These are phyloP conservation scores for Eurois occulta DNA, from an alignment of 2,888 invertebrate species.

Conservation along the genomic window DNA sequence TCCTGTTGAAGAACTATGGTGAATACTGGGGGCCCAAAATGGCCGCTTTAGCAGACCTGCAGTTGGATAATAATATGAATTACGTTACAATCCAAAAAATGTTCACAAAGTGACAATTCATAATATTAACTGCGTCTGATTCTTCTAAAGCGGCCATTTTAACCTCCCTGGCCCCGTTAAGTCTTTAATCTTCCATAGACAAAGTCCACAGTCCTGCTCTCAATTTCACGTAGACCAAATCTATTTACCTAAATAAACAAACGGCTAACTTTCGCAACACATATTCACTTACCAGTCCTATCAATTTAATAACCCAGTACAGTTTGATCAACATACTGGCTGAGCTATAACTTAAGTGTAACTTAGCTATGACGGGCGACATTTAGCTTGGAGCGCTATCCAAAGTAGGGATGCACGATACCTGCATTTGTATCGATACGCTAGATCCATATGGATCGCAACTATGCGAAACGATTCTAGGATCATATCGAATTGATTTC, in stretches of 20 bases:
- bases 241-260: slow-evolving; percentile 33
- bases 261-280: slow-evolving; percentile 49
- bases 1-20: not conserved
- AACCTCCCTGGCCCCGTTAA: too few species aligned
- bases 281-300: slow-evolving; percentile 46
- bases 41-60: too few species aligned
- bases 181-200: not conserved
- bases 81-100: too few species aligned
- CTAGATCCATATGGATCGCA: not conserved
- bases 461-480: not conserved
- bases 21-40: not conserved
- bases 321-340: slow-evolving; percentile 65
- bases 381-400: slow-evolving; percentile 39
- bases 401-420: not conserved
- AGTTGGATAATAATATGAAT: too few species aligned
- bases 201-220: not conserved
- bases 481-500: not conserved
- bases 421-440: not conserved
- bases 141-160: too few species aligned
- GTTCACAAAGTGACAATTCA: too few species aligned
- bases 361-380: slow-evolving; percentile 49
- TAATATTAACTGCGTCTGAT: too few species aligned
- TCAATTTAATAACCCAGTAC: slow-evolving; percentile 59
- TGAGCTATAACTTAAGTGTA: slow-evolving; percentile 52
- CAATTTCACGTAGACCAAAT: not conserved